Base-by-base conservation (phyloP, 2,888 invertebrate species). In the Hydraecia micacea region DNA sequence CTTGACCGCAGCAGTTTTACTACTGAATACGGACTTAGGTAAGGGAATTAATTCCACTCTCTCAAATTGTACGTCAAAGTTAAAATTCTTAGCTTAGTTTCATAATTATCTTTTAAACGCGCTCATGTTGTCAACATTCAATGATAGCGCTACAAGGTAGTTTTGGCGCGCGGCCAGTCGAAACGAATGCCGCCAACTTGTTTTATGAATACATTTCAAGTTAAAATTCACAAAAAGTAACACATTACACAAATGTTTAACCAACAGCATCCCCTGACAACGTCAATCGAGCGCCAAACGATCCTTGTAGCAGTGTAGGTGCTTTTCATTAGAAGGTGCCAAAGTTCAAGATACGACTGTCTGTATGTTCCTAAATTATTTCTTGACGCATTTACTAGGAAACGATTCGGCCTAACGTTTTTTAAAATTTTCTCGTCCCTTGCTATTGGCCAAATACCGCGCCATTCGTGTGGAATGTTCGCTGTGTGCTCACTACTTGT, bases 311-410 rank as follows among this genome's bases (percentile, higher is more conserved):
- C n/a, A 36, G 9, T 36, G 42, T n/a, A 78, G 91, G 90, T 91
- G 90, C 88, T 91, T 87, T 66, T 80, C 67, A 81, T 84, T 80
- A 80, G 83, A 79, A 84, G 88, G 90, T 91, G 91, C 92, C 92
- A 92, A 92, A 90, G 42, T 73, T 62, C 75, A 58, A 83, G 65
- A 73, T 70, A 76, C 68, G 86, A 88, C 79, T 87, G 83, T 79
- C 76, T 76, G 69, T 77, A 88, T 88, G 89, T 92, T 92, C 90
- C 90, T 92, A 89, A 86, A 87, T 74, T 80, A 82, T 76, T 79
- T 73, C 82, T 81, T 74, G 55, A 72, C 74, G 74, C 81, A 73
- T 83, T 77, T 73, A 77, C 60, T 77, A 73, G 28, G 36, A 74
- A 67, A 76, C 75, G 36, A 78, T 86, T 86, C 75, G 89, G 91